phyloP scores from a whole-genome alignment of 2,113 vertebrate genomes.

The Pelvicachromis taeniatus region DNA sequence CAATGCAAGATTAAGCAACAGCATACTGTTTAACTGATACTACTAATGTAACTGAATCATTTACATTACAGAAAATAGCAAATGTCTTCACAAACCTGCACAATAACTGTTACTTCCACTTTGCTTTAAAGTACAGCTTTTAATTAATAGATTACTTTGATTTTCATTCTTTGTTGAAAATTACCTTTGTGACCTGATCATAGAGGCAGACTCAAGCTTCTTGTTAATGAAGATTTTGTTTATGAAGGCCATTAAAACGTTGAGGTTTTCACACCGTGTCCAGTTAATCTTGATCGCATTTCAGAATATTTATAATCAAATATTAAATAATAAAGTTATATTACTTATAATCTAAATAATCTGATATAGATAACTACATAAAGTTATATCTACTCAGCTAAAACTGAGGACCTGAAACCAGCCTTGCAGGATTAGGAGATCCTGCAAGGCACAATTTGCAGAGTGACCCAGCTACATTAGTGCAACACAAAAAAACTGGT shows the following conservation, averaged over 20 bases:
- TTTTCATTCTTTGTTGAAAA: background rate
- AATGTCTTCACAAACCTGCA: background rate
- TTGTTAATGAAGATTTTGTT: background rate
- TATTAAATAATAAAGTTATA: background rate
- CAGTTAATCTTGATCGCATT: background rate
- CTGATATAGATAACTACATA: rapidly evolving
- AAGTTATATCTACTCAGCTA: background rate
- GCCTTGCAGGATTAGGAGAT: background rate
- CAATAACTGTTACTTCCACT: background rate
- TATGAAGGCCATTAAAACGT: background rate
- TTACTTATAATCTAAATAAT: background rate
- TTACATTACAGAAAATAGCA: background rate
- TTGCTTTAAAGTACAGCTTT: background rate
- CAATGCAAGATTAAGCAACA: background rate
- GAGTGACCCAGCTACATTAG: background rate
- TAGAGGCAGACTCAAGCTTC: background rate
- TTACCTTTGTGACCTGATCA: background rate
- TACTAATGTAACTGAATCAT: background rate
- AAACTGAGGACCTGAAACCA: background rate
- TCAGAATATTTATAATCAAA: background rate
- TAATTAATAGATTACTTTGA: background rate
- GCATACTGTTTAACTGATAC: background rate
- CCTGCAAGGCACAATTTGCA: background rate
- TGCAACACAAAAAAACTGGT: background rate
- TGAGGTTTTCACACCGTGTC: rapidly evolving